Evolutionary conservation across 2,888 invertebrate species (phyloP).

Genomic region (Tryphoninae sp.): DNA sequence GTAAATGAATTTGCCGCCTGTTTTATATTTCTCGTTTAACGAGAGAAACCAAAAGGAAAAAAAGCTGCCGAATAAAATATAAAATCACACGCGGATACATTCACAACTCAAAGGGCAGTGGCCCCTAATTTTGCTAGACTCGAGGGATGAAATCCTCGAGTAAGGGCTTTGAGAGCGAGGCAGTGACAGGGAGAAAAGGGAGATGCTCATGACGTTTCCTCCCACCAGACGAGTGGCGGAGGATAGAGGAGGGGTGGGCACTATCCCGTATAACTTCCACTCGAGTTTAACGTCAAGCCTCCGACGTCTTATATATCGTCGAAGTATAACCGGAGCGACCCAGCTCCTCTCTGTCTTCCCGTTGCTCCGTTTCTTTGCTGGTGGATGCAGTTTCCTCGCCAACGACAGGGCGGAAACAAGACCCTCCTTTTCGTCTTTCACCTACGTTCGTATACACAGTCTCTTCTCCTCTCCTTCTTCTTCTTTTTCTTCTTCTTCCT

Average conservation of each 20-base stretch:
- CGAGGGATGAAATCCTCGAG: constrained; percentile 44
- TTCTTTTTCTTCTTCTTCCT: constrained; percentile 10
- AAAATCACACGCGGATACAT: constrained; percentile 15
- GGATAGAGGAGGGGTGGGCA: neutral
- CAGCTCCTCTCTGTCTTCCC: constrained; percentile 13
- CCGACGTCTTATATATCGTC: constrained; percentile 46
- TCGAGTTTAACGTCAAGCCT: constrained; percentile 57
- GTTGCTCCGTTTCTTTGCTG: constrained; percentile 11
- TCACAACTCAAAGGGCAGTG: constrained; percentile 56
- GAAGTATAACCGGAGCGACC: constrained; percentile 44
- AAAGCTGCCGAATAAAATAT: constrained; percentile 22
- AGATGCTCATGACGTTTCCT: constrained; percentile 49
- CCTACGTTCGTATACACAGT: constrained; percentile 18
- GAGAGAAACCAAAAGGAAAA: constrained; percentile 11
- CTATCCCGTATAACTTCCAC: constrained; percentile 51
- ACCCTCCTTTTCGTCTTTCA: constrained; percentile 37
- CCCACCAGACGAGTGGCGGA: constrained; percentile 1
- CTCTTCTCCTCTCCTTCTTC: constrained; percentile 5
- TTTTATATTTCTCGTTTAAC: constrained; percentile 22
- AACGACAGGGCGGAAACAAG: constrained; percentile 42
- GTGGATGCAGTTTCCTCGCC: constrained; percentile 40
- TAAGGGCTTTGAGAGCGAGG: neutral
- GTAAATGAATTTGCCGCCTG: no score
- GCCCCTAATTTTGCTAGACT: constrained; percentile 60
- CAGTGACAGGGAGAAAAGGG: neutral